These are phyloP conservation scores for Calephelis nemesis DNA, from an alignment of 1,140 invertebrate species.

Conservation along the genomic window DNA sequence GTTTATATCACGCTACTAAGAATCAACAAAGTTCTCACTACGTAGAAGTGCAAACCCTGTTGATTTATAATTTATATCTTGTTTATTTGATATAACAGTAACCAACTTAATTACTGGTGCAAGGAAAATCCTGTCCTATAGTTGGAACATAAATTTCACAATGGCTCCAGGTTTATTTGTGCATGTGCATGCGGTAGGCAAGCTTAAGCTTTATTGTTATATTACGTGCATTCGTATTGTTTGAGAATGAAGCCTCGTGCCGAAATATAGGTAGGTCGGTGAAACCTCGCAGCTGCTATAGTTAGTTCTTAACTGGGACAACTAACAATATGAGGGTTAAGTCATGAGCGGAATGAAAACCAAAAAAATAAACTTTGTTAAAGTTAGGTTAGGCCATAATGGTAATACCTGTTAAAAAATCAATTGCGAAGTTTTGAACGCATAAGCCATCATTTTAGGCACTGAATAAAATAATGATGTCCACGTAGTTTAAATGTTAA, in stretches of 20 bases:
- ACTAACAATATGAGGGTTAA: conserved; percentile 10
- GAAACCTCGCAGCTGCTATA: conserved; percentile 24
- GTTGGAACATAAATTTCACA: background rate
- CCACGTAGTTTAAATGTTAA: no score
- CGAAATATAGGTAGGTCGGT: conserved; percentile 25
- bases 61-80: no score
- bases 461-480: no score
- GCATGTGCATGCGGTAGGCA: conserved; percentile 17
- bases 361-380: background rate
- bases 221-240: conserved; percentile 26
- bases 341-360: background rate
- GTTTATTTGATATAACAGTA: no score
- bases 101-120: background rate
- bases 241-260: conserved; percentile 21
- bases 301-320: conserved; percentile 26
- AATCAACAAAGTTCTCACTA: no score
- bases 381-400: no score
- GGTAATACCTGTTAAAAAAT: no score
- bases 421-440: no score
- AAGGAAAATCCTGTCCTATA: no score
- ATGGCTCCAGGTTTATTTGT: conserved; percentile 14
- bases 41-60: no score
- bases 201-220: conserved; percentile 23
- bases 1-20: no score
- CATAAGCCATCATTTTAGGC: no score